A percentile compares a stretch with the other conserved stretches of the same genome.
Evolutionary conservation across 2,113 vertebrate genomes (phyloP).

Genomic region (Apteryx owenii): DNA sequence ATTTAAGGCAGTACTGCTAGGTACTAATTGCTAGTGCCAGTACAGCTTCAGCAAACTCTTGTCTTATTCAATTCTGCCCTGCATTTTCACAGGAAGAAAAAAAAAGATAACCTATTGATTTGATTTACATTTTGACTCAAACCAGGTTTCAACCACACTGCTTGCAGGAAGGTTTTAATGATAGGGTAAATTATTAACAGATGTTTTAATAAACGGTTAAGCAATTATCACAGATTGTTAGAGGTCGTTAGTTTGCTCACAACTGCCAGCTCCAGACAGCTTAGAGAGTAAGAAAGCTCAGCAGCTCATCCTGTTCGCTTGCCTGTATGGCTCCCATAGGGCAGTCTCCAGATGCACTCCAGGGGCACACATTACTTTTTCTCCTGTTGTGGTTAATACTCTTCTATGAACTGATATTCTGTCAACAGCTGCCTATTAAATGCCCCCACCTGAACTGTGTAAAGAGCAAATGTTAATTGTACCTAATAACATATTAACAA

Average conservation of each 20-base stretch:
- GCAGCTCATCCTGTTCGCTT: not conserved
- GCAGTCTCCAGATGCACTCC: not conserved
- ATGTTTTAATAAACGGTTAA: slow-evolving; percentile 24
- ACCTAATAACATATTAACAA: not conserved
- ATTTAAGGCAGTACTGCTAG: not conserved
- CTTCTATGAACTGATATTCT: not conserved
- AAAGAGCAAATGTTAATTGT: not conserved
- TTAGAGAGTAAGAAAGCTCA: slow-evolving; percentile 10
- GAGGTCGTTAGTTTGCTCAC: not conserved
- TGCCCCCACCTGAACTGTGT: not conserved
- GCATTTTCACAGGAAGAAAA: not conserved
- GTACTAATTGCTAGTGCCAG: not conserved
- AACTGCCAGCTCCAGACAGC: slow-evolving; percentile 13
- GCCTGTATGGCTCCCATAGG: not conserved
- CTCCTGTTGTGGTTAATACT: not conserved
- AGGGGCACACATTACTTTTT: not conserved
- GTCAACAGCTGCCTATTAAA: not conserved
- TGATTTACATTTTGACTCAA: slow-evolving; percentile 1
- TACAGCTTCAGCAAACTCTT: not conserved
- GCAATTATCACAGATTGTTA: not conserved
- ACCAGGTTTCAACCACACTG: not conserved
- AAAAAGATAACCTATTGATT: not conserved
- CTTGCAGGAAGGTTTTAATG: not conserved
- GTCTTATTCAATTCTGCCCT: not conserved
- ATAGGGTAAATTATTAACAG: slow-evolving; percentile 34